Evolutionary conservation across 2,113 vertebrate species (phyloP), one percentile per base, ranked within the genome.

Genomic region (Sciurus niger): DNA sequence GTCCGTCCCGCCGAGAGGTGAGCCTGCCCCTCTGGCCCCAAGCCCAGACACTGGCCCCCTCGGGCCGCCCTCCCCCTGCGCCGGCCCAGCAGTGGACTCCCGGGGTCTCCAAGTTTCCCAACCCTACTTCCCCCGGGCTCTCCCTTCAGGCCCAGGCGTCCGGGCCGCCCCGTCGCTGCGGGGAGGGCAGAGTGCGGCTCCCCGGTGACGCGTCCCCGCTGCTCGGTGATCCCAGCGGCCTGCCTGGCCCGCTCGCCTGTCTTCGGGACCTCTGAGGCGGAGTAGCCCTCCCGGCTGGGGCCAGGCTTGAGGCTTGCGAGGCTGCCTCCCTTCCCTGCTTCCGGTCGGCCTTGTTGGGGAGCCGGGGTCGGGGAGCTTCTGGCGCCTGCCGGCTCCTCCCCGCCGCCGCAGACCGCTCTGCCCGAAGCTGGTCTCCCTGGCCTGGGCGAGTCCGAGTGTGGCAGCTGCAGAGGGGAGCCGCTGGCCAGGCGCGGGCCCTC

Each of bases 1-100:
- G 99, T 98, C 98, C 98, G 88, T 96, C 99, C 94, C 99, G 99
- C 97, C 99, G 99, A 96, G 99, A 99, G 97, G 99, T 99, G 97
- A 99, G 99, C 98, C 72, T 1, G 28, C 48, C 2, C 34, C 43
- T 11, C 37, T 0, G 9, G 90, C 40, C 78, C 55, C 16, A 53
- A 32, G 18, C 40, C 22, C 53, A 68, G 4, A 24, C 13, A 11
- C 58, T 32, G 77, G 51, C 4, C 25, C 63, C 20, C 22, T 34
- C 51, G 53, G 0, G 32, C 73, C 24, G 6, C 13, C 22, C 4
- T 22, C 46, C 9, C 22, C 48, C 14, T 13, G 53, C 22, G 7
- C 8, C 0, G 24, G 37, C 48, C 74, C 25, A 1, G 0, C 37
- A 8, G 2, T 34, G 25, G 60, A n/a, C 16, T 28, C 48, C 46